phyloP scores from a whole-genome alignment of 2,113 vertebrate species.

The Athene cunicularia region DNA sequence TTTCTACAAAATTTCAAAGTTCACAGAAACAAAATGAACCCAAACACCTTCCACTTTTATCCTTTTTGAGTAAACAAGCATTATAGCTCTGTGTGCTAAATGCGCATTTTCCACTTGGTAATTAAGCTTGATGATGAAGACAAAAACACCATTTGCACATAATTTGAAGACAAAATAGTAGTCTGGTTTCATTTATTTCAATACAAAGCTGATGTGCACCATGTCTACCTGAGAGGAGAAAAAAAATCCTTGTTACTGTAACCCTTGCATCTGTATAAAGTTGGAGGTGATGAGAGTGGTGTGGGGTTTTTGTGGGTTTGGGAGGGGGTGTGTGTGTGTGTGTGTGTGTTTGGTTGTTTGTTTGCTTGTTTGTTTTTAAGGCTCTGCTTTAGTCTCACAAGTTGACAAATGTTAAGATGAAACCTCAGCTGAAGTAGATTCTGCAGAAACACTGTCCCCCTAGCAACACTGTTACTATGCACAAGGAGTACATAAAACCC shows the following conservation, averaged over 20 bases:
- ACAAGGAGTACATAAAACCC: not conserved
- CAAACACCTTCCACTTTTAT: not conserved
- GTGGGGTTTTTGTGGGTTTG: accelerated
- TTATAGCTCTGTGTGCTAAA: not conserved
- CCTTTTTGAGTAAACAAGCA: not conserved
- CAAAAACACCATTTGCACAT: not conserved
- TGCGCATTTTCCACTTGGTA: not conserved
- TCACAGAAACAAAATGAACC: not conserved
- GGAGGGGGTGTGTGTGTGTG: no score
- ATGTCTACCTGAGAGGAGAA: not conserved
- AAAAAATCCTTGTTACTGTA: not conserved
- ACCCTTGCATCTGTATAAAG: not conserved
- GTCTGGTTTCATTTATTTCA: not conserved
- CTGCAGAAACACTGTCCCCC: constrained; percentile 13
- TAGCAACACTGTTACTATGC: constrained; percentile 49
- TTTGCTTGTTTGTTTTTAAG: not conserved
- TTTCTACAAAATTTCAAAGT: not conserved
- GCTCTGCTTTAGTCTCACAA: not conserved
- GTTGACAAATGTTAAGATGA: constrained; percentile 11
- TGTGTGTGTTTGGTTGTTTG: no score
- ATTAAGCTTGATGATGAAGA: not conserved
- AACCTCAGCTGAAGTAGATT: constrained; percentile 6
- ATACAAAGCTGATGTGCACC: not conserved
- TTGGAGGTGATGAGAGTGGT: not conserved
- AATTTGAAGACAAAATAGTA: not conserved